phyloP scores from a whole-genome alignment of 2,113 vertebrate genomes.

The Sminthopsis crassicaudata region DNA sequence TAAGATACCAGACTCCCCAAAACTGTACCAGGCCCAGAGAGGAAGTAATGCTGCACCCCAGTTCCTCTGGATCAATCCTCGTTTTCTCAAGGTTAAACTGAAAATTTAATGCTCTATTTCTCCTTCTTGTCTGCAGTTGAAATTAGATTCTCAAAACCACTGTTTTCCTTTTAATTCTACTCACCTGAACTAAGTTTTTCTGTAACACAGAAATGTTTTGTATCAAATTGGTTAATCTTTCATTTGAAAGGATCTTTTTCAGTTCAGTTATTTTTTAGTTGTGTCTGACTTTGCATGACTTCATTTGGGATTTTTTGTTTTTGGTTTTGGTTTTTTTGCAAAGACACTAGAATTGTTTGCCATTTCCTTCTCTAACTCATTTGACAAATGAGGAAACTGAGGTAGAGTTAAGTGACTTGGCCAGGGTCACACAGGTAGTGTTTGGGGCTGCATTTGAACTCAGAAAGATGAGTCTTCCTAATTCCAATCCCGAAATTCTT shows the following conservation, averaged over 20 bases:
- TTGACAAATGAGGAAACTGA: background rate
- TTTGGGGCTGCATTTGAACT: too few relatives aligned
- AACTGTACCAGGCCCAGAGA: background rate
- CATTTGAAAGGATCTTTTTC: constrained; percentile 36
- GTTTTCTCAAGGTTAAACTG: background rate
- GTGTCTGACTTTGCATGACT: too few relatives aligned
- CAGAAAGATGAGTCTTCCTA: too few relatives aligned
- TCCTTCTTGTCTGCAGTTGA: constrained; percentile 6
- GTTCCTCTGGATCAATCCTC: too few relatives aligned
- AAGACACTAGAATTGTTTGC: background rate
- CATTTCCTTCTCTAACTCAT: constrained; percentile 19
- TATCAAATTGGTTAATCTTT: constrained; percentile 7
- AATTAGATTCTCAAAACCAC: constrained; percentile 14
- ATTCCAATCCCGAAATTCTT: too few relatives aligned
- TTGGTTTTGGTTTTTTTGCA: too few relatives aligned
- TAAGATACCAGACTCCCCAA: background rate
- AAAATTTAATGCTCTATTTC: background rate
- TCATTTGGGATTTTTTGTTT: too few relatives aligned
- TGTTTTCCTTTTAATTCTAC: constrained; percentile 6
- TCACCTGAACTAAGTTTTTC: constrained; percentile 8
- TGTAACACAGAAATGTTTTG: constrained; percentile 20
- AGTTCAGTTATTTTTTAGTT: too few relatives aligned
- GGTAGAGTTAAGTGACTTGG: too few relatives aligned
- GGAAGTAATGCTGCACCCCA: background rate
- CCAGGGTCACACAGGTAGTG: too few relatives aligned